These are phyloP conservation scores for Podilymbus podiceps DNA, from an alignment of 2,113 vertebrate species.

Conservation along the genomic window DNA sequence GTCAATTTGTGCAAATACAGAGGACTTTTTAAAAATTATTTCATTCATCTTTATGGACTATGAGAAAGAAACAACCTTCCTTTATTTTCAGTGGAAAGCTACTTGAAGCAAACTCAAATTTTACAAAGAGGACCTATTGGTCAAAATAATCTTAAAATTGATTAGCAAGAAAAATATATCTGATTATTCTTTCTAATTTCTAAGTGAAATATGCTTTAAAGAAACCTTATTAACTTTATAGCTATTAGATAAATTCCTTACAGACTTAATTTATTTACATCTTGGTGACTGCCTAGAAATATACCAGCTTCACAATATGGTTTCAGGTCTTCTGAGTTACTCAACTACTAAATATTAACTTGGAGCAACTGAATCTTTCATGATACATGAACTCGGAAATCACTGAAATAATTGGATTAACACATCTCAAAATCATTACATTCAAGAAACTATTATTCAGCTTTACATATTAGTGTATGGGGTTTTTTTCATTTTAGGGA, in stretches of 20 bases:
- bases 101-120: neutral
- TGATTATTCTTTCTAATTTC: neutral
- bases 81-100: neutral
- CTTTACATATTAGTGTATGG: neutral
- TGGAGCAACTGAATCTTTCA: neutral
- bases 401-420: neutral
- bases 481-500: neutral
- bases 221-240: neutral
- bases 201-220: neutral
- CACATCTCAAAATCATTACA: neutral
- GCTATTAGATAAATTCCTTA: neutral
- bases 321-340: neutral
- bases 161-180: neutral
- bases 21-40: neutral
- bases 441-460: neutral
- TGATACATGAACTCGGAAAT: neutral
- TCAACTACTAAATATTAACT: neutral
- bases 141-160: neutral
- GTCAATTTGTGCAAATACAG: neutral
- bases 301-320: neutral
- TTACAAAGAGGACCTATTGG: neutral
- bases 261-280: neutral
- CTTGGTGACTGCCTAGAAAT: neutral
- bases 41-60: neutral
- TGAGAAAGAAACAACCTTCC: neutral